phyloP scores from a whole-genome alignment of 2,888 invertebrate species.

The Conistra vaccinii region DNA sequence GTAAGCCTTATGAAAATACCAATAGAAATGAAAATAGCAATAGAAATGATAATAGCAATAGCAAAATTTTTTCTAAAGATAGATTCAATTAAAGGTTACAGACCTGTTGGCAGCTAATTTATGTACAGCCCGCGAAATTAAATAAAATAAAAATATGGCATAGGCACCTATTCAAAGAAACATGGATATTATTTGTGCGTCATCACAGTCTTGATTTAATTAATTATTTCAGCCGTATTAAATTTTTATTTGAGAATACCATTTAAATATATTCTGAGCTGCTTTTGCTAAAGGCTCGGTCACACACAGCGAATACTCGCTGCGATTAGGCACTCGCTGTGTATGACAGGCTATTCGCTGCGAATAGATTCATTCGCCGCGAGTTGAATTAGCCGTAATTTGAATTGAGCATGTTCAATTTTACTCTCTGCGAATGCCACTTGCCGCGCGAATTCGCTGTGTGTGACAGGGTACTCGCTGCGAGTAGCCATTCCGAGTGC shows the following conservation, averaged over 20 bases:
- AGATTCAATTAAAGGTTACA: neutral
- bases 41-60: neutral
- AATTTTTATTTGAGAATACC: too few relatives aligned
- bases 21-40: neutral
- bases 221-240: neutral
- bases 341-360: too few relatives aligned
- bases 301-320: too few relatives aligned
- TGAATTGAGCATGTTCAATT: too few relatives aligned
- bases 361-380: too few relatives aligned
- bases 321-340: too few relatives aligned
- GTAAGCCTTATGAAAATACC: too few relatives aligned
- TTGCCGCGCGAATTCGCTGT: too few relatives aligned
- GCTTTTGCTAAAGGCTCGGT: neutral
- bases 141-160: neutral
- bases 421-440: too few relatives aligned
- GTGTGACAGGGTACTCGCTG: too few relatives aligned
- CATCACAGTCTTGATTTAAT: neutral
- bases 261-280: neutral
- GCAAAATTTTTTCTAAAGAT: neutral
- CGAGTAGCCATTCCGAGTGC: too few relatives aligned
- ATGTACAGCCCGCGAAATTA: neutral
- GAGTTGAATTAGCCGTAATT: too few relatives aligned
- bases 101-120: neutral
- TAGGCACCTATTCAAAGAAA: neutral
- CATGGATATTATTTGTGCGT: neutral